Base-by-base conservation (phyloP, 2,113 vertebrate genomes). In the Machaerirhynchus nigripectus region DNA sequence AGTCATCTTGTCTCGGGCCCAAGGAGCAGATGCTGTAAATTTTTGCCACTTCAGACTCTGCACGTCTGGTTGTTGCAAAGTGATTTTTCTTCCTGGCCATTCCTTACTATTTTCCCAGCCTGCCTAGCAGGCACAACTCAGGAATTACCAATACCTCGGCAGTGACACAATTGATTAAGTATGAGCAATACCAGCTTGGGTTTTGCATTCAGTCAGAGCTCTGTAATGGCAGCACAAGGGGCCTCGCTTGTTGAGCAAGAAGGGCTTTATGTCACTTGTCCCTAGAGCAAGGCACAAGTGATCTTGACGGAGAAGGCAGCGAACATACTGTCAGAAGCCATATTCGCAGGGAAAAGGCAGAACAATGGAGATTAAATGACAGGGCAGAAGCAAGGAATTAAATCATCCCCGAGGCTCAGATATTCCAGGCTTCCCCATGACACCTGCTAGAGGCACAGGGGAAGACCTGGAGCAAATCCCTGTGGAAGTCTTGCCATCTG, bases 251-350 rank as follows among this genome's bases (percentile, higher is more conserved):
- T 73, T 77, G 84, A 91, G 91, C 65, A 88, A 91, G 87, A 74
- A 91, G 93, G 84, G 53, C 90, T 91, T 94, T 80, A 77, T 95
- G 87, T 96, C 91, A 73, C 71, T 90, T 47, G 82, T 95, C 90
- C 95, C 93, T 26, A 67, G 84, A 96, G 96, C 93, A 83, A 96
- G 93, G 64, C 71, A 94, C 59, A 35, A 94, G 78, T 6, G 50
- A 87, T 87, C 82, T 52, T 83, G 84, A 94, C 2, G 22, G 75
- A 93, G 93, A 93, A 91, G 82, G 75, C 82, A 94, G 95, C 1
- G 10, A 95, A 74, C 80, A 40, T 60, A 88, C 94, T 96, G 94
- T 96, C 95, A 95, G 90, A 95, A 96, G 86, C 88, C 83, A 77
- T 92, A 81, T 93, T 95, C 64, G 0, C 44, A 76, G 71, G 55